These are phyloP conservation scores for Ruditapes philippinarum DNA, from an alignment of 1,140 invertebrate species.

Conservation along the genomic window DNA sequence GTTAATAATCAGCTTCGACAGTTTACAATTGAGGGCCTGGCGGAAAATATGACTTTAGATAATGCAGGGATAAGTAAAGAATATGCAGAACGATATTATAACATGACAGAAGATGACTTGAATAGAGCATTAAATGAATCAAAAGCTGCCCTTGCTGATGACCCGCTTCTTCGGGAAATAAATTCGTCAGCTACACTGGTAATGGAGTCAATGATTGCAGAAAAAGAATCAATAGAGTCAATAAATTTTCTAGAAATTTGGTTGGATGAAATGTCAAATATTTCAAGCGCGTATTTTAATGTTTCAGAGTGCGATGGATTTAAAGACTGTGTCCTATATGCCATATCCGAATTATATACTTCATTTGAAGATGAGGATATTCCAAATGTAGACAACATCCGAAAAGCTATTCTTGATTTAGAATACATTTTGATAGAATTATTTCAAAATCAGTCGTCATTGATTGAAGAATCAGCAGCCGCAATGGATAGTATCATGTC, in stretches of 20 bases:
- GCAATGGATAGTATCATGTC: background rate
- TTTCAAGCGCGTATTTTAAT: slow-evolving; percentile 11
- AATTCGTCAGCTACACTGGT: background rate
- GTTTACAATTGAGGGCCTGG: no score
- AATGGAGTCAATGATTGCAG: background rate
- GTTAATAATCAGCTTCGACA: no score
- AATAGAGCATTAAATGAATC: no score
- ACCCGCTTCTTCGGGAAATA: no score
- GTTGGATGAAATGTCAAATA: slow-evolving; percentile 37
- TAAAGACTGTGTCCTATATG: slow-evolving; percentile 39
- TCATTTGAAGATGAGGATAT: background rate
- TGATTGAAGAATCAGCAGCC: background rate
- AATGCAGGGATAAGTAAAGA: no score
- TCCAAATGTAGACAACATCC: background rate
- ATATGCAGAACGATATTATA: no score
- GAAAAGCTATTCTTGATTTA: slow-evolving; percentile 1
- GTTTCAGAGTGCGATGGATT: background rate
- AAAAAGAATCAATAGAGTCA: background rate
- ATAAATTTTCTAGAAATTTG: slow-evolving; percentile 23
- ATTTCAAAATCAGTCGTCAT: background rate
- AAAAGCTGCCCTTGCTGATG: no score
- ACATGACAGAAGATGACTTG: no score
- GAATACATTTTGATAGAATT: slow-evolving; percentile 16
- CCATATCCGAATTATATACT: slow-evolving; percentile 22
- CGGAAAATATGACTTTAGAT: no score